phyloP scores from a whole-genome alignment of 2,888 invertebrate genomes.

The Quadriops clusia region DNA sequence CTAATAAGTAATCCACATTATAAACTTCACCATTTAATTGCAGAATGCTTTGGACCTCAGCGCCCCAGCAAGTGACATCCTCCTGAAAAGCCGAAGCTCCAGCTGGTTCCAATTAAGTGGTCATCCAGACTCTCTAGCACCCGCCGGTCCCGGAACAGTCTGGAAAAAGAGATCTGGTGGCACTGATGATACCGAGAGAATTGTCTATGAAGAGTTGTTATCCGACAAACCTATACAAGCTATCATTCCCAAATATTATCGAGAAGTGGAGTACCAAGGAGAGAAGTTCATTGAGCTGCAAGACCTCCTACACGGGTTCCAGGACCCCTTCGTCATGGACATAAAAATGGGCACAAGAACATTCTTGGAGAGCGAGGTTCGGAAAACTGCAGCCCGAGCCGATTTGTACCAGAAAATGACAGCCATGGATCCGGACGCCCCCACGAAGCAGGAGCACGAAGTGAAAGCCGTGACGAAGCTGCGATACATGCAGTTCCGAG shows the following conservation, averaged over 20 bases:
- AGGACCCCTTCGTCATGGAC: conserved; percentile 91
- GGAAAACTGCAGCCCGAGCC: conserved; percentile 66
- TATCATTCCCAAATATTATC: conserved; percentile 73
- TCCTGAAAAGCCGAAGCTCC: conserved; percentile 57
- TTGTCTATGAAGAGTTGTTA: conserved; percentile 68
- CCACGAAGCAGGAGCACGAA: conserved; percentile 71
- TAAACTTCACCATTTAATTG: conserved; percentile 33
- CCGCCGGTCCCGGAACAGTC: conserved; percentile 85
- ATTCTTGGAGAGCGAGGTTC: conserved; percentile 90
- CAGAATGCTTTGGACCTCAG: conserved; percentile 87
- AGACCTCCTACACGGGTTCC: conserved; percentile 81
- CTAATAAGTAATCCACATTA: neutral
- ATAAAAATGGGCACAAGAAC: conserved; percentile 95
- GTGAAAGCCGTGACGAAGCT: conserved; percentile 84
- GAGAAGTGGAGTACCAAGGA: conserved; percentile 66
- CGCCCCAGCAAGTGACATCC: conserved; percentile 78
- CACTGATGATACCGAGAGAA: conserved; percentile 59
- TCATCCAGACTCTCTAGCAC: conserved; percentile 85
- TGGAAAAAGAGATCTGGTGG: conserved; percentile 76
- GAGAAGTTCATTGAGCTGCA: conserved; percentile 90
- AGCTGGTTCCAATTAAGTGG: conserved; percentile 89
- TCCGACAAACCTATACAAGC: conserved; percentile 59
- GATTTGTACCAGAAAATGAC: conserved; percentile 97
- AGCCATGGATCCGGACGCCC: conserved; percentile 75
- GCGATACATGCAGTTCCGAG: conserved; percentile 93